Base-by-base conservation (phyloP, 1,140 invertebrate species). In the Drosophila kohkoa region DNA sequence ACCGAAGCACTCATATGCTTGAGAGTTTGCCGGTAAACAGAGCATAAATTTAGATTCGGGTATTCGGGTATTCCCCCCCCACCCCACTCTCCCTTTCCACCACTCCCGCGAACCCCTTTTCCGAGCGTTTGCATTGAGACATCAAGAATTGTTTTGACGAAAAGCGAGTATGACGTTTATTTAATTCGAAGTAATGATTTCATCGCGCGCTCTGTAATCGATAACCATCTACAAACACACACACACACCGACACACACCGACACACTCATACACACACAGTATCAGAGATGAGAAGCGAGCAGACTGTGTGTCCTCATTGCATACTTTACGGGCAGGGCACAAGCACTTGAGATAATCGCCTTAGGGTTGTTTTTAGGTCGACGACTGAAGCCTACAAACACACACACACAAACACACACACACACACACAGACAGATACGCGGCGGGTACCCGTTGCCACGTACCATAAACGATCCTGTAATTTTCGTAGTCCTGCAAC, bases 181-280 rank as follows among this genome's bases (percentile, higher is more conserved):
- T 92, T 92, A 91, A 91, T 91, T 92, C 77, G 83, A 75, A 88
- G 81, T 88, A 91, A 91, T 91, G 81, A 91, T 91, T 92, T 81
- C 87, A 92, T 88, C 90, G 90, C 86, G 81, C 81, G 16, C 76
- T 66, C 63, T 86, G 90, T 88, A 90, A 90, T 90, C 85, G 90
- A 92, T 92, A 90, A 91, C 77, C 79, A 92, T 92, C 90, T 86
- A 66, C 57, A 67, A 51, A 66, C 52, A 71, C 60, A 63, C 60
- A 63, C 55, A 67, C 28, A 51, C 60, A 63, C 60, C 59, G 52
- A 67, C 28, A 51, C 35, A 64, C 45, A 51, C 65, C 54, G 10
- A 52, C 35, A 63, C 16, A 62, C 41, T 57, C 48, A 43, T 0
- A 43, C 10, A 60, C 6, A 48, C 35, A 51, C 35, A 45, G 48